These are phyloP conservation scores for Cotesia chilonis DNA, from an alignment of 1,140 invertebrate genomes.

Conservation along the genomic window DNA sequence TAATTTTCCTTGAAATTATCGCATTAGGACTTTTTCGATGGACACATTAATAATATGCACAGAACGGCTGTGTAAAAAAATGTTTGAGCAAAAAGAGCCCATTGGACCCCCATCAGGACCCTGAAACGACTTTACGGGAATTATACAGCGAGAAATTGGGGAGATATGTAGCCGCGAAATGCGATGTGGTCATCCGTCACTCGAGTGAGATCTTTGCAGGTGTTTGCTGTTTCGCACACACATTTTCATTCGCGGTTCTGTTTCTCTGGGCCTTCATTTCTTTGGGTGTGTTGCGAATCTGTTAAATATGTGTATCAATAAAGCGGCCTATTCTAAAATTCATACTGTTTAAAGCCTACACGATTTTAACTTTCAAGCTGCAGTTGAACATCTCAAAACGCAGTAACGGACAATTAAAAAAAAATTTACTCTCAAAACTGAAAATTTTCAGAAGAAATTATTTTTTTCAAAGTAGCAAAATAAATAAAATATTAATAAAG, in stretches of 20 bases:
- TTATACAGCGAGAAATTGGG: conserved; percentile 64
- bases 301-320: conserved; percentile 39
- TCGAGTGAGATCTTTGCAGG: conserved; percentile 44
- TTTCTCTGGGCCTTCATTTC: conserved; percentile 2
- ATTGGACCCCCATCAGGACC: conserved; percentile 33
- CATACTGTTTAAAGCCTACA: no score
- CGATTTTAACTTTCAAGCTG: no score
- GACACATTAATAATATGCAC: no score
- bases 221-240: conserved; percentile 16
- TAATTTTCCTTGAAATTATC: conserved; percentile 29
- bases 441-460: no score
- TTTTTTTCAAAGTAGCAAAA: not conserved
- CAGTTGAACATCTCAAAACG: no score
- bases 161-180: conserved; percentile 64
- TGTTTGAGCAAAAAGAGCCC: not conserved
- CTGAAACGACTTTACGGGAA: conserved; percentile 65
- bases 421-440: no score
- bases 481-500: not conserved
- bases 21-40: conserved; percentile 22
- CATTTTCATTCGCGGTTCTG: not conserved
- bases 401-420: no score
- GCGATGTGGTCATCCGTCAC: conserved; percentile 65
- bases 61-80: conserved; percentile 17
- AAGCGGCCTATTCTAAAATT: not conserved
- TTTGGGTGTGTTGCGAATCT: conserved; percentile 49